phyloP scores from a whole-genome alignment of 2,797 vertebrate genomes.

The Sebastes kiyomatsui region DNA sequence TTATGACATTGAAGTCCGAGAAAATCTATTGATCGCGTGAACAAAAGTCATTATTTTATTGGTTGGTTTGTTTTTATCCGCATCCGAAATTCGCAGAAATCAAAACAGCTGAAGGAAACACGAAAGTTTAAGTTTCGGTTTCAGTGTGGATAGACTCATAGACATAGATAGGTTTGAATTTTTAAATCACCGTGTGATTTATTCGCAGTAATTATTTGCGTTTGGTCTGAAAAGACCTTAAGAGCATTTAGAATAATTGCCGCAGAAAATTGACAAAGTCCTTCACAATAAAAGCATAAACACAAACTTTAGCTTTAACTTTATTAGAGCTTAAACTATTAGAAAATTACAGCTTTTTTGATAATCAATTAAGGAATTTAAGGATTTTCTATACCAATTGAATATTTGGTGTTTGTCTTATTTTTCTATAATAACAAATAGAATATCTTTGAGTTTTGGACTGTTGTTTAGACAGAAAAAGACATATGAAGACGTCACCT shows the following conservation, averaged over 20 bases:
- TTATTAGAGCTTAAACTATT: not conserved
- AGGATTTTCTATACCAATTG: not conserved
- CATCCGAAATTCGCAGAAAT: too few species aligned
- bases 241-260: not conserved
- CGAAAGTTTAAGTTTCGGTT: too few species aligned
- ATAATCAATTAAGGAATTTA: not conserved
- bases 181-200: too few species aligned
- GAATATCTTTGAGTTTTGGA: not conserved
- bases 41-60: too few species aligned
- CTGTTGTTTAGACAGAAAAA: not conserved
- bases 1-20: too few species aligned
- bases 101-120: too few species aligned
- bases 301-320: not conserved
- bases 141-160: too few species aligned
- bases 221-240: too few species aligned
- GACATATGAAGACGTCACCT: not conserved
- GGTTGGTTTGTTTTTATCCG: too few species aligned
- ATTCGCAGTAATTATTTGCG: too few species aligned
- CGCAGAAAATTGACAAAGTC: not conserved
- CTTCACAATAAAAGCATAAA: not conserved
- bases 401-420: not conserved
- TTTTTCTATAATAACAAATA: not conserved
- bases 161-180: too few species aligned
- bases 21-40: too few species aligned
- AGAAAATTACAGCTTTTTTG: not conserved